Conservation (phyloP, 2,888 invertebrate species). For the Trissoscelio sp. region DNA sequence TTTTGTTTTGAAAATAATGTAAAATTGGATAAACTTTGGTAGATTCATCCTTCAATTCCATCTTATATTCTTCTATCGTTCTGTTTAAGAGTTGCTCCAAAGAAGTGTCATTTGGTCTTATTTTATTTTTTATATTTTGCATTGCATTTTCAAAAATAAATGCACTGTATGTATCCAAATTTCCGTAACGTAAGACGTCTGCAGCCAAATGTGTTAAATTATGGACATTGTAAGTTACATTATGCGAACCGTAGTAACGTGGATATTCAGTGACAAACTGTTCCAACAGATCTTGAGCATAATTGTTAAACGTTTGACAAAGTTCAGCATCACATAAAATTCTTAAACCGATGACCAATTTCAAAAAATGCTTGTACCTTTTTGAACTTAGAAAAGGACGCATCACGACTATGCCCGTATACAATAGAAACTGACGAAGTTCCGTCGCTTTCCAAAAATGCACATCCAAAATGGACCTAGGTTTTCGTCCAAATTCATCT, state of each 20-base stretch:
- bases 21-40: slow-evolving; percentile 1
- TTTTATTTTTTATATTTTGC: slow-evolving; percentile 25
- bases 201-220: slow-evolving; percentile 70
- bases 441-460: slow-evolving; percentile 72
- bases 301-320: slow-evolving; percentile 31
- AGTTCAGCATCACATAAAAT: slow-evolving; percentile 12
- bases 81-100: slow-evolving; percentile 16
- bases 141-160: slow-evolving; percentile 20
- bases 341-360: slow-evolving; percentile 68
- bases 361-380: slow-evolving; percentile 68
- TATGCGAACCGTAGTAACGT: slow-evolving; percentile 63
- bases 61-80: slow-evolving; percentile 19
- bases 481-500: slow-evolving; percentile 21
- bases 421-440: slow-evolving; percentile 29
- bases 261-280: slow-evolving; percentile 40
- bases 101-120: slow-evolving; percentile 17
- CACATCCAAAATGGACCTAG: background rate
- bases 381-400: background rate
- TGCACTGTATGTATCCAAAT: slow-evolving; percentile 21
- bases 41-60: background rate
- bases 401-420: background rate
- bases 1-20: slow-evolving; percentile 4
- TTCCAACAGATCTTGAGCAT: slow-evolving; percentile 36
- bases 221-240: slow-evolving; percentile 73
- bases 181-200: slow-evolving; percentile 5